phyloP scores from a whole-genome alignment of 2,888 invertebrate genomes.

The Acleris holmiana region DNA sequence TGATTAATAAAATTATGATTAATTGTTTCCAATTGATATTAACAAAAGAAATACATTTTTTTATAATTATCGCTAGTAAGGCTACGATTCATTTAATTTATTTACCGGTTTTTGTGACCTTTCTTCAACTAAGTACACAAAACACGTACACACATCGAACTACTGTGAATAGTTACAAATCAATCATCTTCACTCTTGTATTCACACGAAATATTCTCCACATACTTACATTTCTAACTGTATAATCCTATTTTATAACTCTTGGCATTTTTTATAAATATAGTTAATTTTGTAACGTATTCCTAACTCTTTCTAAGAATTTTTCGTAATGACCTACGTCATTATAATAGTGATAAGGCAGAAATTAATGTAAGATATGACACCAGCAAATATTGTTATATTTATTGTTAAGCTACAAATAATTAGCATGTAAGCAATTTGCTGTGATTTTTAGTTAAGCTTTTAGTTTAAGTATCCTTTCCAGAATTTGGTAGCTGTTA shows the following conservation, averaged over 20 bases:
- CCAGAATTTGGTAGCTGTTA: conserved; percentile 47
- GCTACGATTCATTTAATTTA: no score
- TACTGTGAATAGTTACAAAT: no score
- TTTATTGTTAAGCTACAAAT: conserved; percentile 39
- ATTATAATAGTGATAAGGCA: conserved; percentile 21
- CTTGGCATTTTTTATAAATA: conserved; percentile 26
- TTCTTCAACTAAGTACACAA: no score
- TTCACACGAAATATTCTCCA: not conserved
- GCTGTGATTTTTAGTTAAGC: conserved; percentile 71
- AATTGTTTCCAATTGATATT: no score
- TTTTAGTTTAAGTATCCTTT: conserved; percentile 42
- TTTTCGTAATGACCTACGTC: conserved; percentile 47
- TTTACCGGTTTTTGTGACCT: no score
- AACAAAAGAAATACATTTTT: no score
- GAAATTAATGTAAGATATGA: conserved; percentile 55
- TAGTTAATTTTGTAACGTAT: conserved; percentile 43
- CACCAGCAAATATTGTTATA: conserved; percentile 57
- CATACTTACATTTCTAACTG: not conserved
- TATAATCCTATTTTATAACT: conserved; percentile 21
- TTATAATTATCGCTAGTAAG: no score
- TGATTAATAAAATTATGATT: no score
- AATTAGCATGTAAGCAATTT: conserved; percentile 56
- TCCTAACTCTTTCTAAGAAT: conserved; percentile 54
- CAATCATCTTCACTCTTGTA: conserved; percentile 2
- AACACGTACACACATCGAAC: no score